phyloP scores from a whole-genome alignment of 1,140 invertebrate species.

The Chrysomallon squamiferum region DNA sequence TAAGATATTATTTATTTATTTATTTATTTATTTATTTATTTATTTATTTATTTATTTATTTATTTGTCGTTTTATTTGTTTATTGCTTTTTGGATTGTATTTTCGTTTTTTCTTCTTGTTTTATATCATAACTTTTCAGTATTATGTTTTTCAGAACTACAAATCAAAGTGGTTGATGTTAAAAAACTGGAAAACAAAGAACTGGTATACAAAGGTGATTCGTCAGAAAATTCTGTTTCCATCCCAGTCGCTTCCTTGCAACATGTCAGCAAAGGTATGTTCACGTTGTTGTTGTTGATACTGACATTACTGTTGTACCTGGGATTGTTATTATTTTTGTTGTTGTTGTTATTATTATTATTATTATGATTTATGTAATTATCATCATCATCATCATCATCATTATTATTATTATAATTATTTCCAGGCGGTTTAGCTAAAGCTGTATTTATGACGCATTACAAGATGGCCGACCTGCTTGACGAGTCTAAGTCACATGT shows the following conservation, averaged over 20 bases:
- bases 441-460: constrained; percentile 92
- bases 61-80: too few relatives aligned
- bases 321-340: background rate
- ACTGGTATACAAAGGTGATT: constrained; percentile 11
- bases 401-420: constrained; percentile 13
- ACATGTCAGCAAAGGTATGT: constrained; percentile 29
- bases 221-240: constrained; percentile 25
- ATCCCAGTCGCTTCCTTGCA: constrained; percentile 32
- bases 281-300: background rate
- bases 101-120: too few relatives aligned
- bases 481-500: constrained; percentile 1
- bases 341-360: background rate
- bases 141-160: constrained; percentile 26
- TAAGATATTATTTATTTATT: constrained; percentile 15
- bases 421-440: constrained; percentile 73
- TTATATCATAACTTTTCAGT: too few relatives aligned
- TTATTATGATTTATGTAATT: background rate
- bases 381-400: background rate
- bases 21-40: background rate
- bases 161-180: constrained; percentile 33
- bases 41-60: background rate
- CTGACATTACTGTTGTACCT: background rate
- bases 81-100: too few relatives aligned
- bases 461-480: constrained; percentile 86
- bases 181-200: background rate